Percentiles rank a stretch among this genome's conserved stretches.
Conservation (phyloP, 2,797 vertebrate species). For the Morus bassanus region DNA sequence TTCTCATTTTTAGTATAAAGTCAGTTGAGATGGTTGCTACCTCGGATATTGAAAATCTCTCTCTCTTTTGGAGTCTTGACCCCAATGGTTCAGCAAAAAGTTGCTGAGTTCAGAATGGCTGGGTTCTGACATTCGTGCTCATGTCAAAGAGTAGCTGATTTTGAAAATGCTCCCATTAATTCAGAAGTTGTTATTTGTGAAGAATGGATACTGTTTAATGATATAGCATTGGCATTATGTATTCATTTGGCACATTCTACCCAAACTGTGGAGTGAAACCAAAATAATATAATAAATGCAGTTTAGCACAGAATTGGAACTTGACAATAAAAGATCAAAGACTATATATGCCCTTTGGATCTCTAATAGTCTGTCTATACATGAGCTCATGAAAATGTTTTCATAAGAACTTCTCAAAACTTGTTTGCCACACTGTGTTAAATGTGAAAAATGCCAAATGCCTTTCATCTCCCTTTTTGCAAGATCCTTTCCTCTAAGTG, state of each 20-base stretch:
- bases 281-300: background rate
- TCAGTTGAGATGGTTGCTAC: background rate
- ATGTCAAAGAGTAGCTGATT: background rate
- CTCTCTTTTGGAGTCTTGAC: background rate
- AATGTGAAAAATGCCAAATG: background rate
- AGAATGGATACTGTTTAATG: background rate
- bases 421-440: background rate
- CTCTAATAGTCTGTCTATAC: background rate
- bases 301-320: background rate
- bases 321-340: background rate
- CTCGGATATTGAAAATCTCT: background rate
- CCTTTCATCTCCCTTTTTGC: background rate
- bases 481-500: background rate
- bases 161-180: background rate
- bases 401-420: background rate
- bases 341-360: background rate
- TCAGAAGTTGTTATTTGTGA: background rate
- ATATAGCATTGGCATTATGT: background rate
- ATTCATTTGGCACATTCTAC: background rate
- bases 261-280: background rate
- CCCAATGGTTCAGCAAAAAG: background rate
- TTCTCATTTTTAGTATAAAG: background rate
- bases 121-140: background rate
- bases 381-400: background rate
- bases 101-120: background rate